Evolutionary conservation across 2,113 vertebrate species (phyloP).

Genomic region (Salvelinus sp.): DNA sequence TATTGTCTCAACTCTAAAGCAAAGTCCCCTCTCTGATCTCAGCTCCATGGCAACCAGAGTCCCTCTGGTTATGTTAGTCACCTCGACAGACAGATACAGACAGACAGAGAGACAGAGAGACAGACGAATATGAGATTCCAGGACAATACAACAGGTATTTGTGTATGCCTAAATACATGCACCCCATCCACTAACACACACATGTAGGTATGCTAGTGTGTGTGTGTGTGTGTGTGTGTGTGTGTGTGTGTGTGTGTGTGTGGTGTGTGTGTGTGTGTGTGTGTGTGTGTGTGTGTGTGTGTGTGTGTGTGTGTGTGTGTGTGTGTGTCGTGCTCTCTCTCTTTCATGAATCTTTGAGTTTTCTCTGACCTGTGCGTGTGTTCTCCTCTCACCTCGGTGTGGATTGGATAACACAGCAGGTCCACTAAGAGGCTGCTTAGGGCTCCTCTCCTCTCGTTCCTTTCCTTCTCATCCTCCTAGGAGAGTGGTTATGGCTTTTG

Average conservation of each 20-base stretch:
- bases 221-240: background rate
- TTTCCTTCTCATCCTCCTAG: background rate
- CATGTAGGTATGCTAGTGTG: background rate
- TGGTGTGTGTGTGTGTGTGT: background rate
- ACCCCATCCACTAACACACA: too few relatives aligned
- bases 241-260: background rate
- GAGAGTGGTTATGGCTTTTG: background rate
- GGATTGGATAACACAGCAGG: background rate
- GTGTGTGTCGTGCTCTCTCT: background rate
- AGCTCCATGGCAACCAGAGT: conserved; percentile 6
- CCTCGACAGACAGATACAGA: background rate
- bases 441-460: background rate
- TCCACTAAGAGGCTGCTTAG: background rate
- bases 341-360: background rate
- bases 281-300: background rate
- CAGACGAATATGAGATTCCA: too few relatives aligned
- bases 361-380: background rate
- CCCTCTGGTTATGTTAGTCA: background rate
- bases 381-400: background rate
- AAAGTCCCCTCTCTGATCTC: conserved; percentile 1
- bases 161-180: background rate
- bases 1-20: background rate
- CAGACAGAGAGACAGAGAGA: background rate
- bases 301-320: too few relatives aligned
- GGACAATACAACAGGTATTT: background rate